phyloP scores from a whole-genome alignment of 2,888 invertebrate species.

The Philereme vetulata region DNA sequence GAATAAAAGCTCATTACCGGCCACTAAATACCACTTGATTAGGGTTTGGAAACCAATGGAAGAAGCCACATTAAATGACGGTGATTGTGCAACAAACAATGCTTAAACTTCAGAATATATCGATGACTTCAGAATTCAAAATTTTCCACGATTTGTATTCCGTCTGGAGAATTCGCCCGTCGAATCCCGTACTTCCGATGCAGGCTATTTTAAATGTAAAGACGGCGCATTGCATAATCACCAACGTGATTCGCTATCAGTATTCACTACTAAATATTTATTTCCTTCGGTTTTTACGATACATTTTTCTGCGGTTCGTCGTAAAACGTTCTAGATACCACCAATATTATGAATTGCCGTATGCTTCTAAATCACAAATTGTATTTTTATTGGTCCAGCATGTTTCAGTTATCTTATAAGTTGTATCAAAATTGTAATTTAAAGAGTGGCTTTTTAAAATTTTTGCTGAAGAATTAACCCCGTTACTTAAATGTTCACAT shows the following conservation, averaged over 20 bases:
- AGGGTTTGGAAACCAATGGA: background rate
- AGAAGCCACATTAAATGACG: constrained; percentile 1
- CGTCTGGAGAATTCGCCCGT: constrained; percentile 73
- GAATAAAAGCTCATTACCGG: too few species aligned
- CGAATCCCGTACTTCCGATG: constrained; percentile 73
- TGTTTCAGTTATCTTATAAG: constrained; percentile 1
- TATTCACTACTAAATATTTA: constrained; percentile 79
- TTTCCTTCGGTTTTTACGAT: constrained; percentile 66
- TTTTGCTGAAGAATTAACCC: background rate
- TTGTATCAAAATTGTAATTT: too few species aligned
- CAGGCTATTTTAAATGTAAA: constrained; percentile 80
- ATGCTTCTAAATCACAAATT: constrained; percentile 21
- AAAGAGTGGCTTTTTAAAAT: background rate
- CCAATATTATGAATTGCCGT: constrained; percentile 34
- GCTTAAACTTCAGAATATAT: constrained; percentile 56
- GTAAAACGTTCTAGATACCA: constrained; percentile 59
- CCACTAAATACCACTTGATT: too few species aligned
- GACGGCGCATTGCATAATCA: constrained; percentile 79
- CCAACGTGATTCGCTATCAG: constrained; percentile 77
- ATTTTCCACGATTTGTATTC: constrained; percentile 81
- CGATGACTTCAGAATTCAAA: constrained; percentile 66
- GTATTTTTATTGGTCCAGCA: constrained; percentile 6
- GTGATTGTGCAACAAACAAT: constrained; percentile 36
- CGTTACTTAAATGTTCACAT: too few species aligned
- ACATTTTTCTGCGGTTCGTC: constrained; percentile 56